Evolutionary conservation across 2,113 vertebrate genomes (phyloP).

Genomic region (Triplophysa siluroides): DNA sequence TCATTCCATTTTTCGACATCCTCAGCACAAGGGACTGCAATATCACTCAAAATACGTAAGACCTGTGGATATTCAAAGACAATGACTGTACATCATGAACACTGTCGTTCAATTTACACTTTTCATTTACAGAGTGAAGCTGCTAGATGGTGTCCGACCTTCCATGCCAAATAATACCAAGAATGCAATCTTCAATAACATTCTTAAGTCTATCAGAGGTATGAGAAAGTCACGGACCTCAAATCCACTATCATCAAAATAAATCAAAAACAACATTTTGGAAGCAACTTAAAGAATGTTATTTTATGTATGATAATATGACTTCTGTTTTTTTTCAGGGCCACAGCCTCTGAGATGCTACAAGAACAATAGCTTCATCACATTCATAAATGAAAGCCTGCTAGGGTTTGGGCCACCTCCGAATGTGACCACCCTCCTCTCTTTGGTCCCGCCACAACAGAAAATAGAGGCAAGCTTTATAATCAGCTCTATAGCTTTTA

Average conservation of each 20-base stretch:
- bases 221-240: background rate
- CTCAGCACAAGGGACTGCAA: conserved; percentile 37
- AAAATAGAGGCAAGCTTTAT: conserved; percentile 24
- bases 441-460: conserved; percentile 37
- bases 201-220: conserved; percentile 43
- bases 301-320: background rate
- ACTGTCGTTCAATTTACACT: background rate
- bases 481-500: background rate
- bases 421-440: conserved; percentile 36
- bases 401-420: conserved; percentile 32
- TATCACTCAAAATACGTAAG: conserved; percentile 45
- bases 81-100: background rate
- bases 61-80: background rate
- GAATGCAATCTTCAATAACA: conserved; percentile 36
- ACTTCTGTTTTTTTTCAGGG: conserved; percentile 16
- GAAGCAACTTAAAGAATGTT: no score
- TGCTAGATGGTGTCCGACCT: conserved; percentile 12
- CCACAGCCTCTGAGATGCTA: conserved; percentile 49
- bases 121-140: conserved; percentile 35
- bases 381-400: conserved; percentile 38
- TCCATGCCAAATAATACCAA: conserved; percentile 34
- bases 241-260: background rate
- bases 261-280: no score
- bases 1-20: conserved; percentile 41
- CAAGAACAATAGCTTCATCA: conserved; percentile 41